Percentiles rank a stretch among this genome's conserved stretches.
phyloP scores from a whole-genome alignment of 2,113 vertebrate species.

The Erpornis zantholeuca region DNA sequence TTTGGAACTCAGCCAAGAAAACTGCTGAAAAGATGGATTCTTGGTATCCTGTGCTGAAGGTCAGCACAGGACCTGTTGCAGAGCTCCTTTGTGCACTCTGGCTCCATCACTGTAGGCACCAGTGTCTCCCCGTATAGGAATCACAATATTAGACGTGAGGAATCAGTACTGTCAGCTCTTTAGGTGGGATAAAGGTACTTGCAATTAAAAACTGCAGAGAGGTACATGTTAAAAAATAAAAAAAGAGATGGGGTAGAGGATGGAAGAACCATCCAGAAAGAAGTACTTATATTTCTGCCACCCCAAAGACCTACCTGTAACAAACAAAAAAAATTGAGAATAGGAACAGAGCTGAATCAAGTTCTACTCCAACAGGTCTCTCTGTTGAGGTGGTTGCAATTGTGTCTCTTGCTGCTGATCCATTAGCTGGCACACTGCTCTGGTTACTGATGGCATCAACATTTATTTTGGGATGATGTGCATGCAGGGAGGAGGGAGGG shows the following conservation, averaged over 20 bases:
- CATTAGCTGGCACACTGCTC: not conserved
- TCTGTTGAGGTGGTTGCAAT: not conserved
- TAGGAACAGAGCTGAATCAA: not conserved
- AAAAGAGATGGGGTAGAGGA: not conserved
- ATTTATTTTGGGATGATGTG: not conserved
- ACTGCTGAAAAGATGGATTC: not conserved
- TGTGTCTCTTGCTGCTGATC: not conserved
- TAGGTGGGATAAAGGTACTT: not conserved
- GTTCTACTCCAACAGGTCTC: not conserved
- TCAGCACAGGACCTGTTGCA: not conserved
- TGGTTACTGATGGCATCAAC: not conserved
- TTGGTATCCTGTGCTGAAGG: not conserved
- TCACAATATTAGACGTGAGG: not conserved
- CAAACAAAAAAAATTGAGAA: not conserved
- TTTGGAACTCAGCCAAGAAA: not conserved
- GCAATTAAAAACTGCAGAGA: not conserved
- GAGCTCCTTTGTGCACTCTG: not conserved
- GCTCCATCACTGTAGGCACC: not conserved
- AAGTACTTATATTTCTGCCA: not conserved
- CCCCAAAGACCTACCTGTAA: not conserved
- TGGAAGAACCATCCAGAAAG: not conserved
- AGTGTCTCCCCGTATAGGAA: not conserved
- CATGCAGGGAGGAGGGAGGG: not conserved
- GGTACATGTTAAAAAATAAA: not conserved
- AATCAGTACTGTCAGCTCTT: not conserved